These are phyloP conservation scores for Naso thynnoides DNA, from an alignment of 2,797 vertebrate species.

Conservation along the genomic window DNA sequence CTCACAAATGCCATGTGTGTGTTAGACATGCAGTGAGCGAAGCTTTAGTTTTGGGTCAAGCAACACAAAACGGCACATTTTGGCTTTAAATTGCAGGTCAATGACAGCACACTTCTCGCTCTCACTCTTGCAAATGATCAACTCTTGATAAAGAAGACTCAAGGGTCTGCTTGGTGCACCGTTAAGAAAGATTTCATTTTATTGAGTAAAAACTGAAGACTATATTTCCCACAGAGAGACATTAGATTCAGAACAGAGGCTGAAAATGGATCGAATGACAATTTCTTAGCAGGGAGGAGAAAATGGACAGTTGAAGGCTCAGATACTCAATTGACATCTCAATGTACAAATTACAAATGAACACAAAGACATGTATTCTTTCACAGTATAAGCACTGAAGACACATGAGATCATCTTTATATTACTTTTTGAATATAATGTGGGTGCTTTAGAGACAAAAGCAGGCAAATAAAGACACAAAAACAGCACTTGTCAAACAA, in stretches of 20 bases:
- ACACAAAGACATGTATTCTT: conserved; percentile 53
- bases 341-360: conserved; percentile 61
- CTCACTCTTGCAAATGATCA: conserved; percentile 37
- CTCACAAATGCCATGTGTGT: conserved; percentile 43
- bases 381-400: conserved; percentile 62
- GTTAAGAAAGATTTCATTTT: conserved; percentile 77
- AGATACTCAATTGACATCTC: conserved; percentile 58
- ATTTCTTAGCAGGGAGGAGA: conserved; percentile 30
- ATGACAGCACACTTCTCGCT: conserved; percentile 35
- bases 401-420: conserved; percentile 65
- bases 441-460: conserved; percentile 54
- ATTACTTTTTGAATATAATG: conserved; percentile 52
- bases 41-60: conserved; percentile 60
- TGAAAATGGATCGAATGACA: conserved; percentile 55
- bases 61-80: conserved; percentile 52
- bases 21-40: conserved; percentile 73
- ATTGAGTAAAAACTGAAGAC: conserved; percentile 71
- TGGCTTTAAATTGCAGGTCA: conserved; percentile 22
- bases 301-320: conserved; percentile 51
- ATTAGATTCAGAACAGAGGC: conserved; percentile 65
- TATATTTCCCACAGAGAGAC: conserved; percentile 65
- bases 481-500: conserved; percentile 64
- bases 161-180: conserved; percentile 71
- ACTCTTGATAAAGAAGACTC: conserved; percentile 76
- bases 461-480: conserved; percentile 69